Evolutionary conservation across 1,140 invertebrate species (phyloP), one percentile per base, ranked within the genome.

Genomic region (Andrena cerasifolii): DNA sequence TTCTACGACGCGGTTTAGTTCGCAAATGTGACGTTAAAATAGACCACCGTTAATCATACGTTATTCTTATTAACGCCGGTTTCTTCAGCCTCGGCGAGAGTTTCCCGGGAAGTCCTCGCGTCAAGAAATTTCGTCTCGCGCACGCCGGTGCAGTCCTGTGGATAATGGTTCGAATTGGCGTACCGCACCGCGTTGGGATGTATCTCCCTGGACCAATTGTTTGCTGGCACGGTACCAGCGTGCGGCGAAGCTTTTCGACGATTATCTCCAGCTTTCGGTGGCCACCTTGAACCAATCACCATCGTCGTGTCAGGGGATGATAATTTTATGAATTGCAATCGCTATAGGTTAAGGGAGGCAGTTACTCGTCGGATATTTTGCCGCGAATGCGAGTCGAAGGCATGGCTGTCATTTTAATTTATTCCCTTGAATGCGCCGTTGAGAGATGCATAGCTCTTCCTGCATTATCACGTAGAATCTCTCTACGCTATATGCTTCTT

Each of bases 391-490:
- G 56, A 51, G 24, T n/a, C n/a, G 66, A 3, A 2, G 54, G 1
- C 33, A 43, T 31, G 0, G 24, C 28, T 26, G 54, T 43, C 66
- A 71, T 71, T 49, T 33, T 53, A 59, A 43, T 53, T 71, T 33
- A 71, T 43, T 16, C n/a, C n/a, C 3, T 10, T 18, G 56, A 24
- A 40, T 24, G 24, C 62, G 16, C 26, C 56, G 45, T 3, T n/a
- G 28, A 21, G 1, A 24, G n/a, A 1, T 36, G 26, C 8, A 24
- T 21, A 53, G 7, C 45, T 6, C 14, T 31, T 56, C 54, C 12
- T 36, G 58, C 76, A 78, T 78, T 73, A 56, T 73, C n/a, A 78
- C 76, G 21, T 18, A 18, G 12, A 73, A 78, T 78, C 73, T 78
- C 3, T 24, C 36, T 26, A 12, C 24, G 4, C 26, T 2, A 14